Base-by-base conservation (phyloP, 1,140 invertebrate genomes). In the Chrysopa pallens region DNA sequence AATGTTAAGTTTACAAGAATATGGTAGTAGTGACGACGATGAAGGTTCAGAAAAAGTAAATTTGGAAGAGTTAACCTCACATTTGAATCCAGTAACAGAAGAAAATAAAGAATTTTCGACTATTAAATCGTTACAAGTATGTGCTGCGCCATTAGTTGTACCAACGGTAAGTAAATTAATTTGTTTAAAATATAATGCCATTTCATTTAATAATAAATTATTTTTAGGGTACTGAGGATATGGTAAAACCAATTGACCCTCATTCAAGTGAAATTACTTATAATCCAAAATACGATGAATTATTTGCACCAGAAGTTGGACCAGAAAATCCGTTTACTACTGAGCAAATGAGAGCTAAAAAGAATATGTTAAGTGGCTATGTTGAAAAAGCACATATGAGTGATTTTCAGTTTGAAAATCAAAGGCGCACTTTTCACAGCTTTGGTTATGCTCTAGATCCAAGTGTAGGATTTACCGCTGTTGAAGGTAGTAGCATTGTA, bases 351-450 rank as follows among this genome's bases (percentile, higher is more conserved):
- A 76, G 72, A 49, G 83, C 89, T 2, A 56, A 68, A 1, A 87
- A 89, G 58, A 99, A 98, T 60, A 94, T 84, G 45, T 62, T 98
- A 0, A 80, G 93, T 17, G 96, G 95, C 9, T 95, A 79, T 70
- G 84, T 96, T 5, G 96, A 99, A 60, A 75, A 82, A 51, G 89
- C 93, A 5, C 87, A 96, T 62, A 78, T 99, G 27, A 96, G 81
- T 66, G 85, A 90, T 53, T 98, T 98, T 64, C 86, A 97, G 52
- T 99, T 99, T 75, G 95, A 99, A 65, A 93, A 89, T 60, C 93
- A 99, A 57, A 71, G 95, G 47, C 69, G 91, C 57, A 98, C 92
- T 8, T 99, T 98, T 62, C 70, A 77, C 28, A 90, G 85, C 56
- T 95, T 86, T 67, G 90, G 92, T n/a, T 95, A 92, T 71, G 92